Evolutionary conservation across 2,113 vertebrate species (phyloP), one percentile per base, ranked within the genome.

Genomic region (Gopherus evgoodei): DNA sequence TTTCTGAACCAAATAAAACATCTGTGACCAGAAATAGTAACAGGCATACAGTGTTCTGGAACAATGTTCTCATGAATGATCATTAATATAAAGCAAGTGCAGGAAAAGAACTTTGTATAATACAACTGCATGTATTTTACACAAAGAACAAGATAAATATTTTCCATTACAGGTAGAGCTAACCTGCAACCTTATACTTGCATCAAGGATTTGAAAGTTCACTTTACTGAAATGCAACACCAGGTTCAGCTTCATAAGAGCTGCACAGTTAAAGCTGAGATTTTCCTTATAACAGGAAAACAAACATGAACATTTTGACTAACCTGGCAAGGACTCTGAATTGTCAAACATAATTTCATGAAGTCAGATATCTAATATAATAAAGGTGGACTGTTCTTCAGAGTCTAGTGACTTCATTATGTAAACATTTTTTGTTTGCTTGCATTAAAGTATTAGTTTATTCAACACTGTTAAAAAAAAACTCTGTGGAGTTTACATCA

Each of bases 401-500:
- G 89, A 42, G 49, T 87, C 76, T 59, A 65, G 38, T 27, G 90
- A 57, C 69, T 85, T 91, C 93, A 52, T 83, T 72, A 22, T 38
- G n/a, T 72, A n/a, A 72, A 69, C 27, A 65, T 65, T 35, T 31
- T 69, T 83, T 86, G 13, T 84, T 93, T 93, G 12, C 57, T 91
- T 94, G 21, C 31, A 44, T 82, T 56, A 88, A 95, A 91, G 69
- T 75, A 82, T 4, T 24, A 52, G 8, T 87, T 87, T 42, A 84
- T 24, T 35, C 31, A 94, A 76, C 85, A 95, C 91, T 59, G 86
- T 97, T 97, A 95, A 96, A 96, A 90, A 90, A 47, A 44, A 72
- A 95, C 92, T 47, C 93, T 96, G 92, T 93, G 85, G 93, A 59
- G 91, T 97, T 96, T 97, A 97, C 82, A 94, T 95, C 95, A 95